A percentile compares a stretch with the other conserved stretches of the same genome.
These are phyloP conservation scores for Laspeyria flexula DNA, from an alignment of 2,888 invertebrate species.

Conservation along the genomic window DNA sequence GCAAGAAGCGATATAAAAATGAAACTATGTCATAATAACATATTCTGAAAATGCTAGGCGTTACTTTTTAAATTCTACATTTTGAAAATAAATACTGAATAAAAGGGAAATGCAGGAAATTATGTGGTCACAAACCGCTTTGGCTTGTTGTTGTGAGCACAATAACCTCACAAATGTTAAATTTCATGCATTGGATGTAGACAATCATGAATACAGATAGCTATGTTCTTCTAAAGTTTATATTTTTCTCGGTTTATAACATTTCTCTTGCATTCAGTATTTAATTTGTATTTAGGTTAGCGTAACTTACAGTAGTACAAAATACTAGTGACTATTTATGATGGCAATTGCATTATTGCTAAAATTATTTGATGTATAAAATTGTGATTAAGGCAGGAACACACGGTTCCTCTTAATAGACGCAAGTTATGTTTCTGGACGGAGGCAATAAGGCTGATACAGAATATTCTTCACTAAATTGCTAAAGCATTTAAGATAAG, in stretches of 20 bases:
- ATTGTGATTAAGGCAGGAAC: constrained; percentile 13
- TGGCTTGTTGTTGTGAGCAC: too few species aligned
- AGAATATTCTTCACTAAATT: constrained; percentile 37
- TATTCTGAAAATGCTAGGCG: constrained; percentile 19
- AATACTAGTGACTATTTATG: constrained; percentile 75
- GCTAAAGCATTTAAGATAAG: constrained; percentile 39
- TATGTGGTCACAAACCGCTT: too few species aligned
- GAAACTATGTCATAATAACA: constrained; percentile 13
- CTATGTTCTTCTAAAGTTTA: too few species aligned
- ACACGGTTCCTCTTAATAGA: constrained; percentile 3
- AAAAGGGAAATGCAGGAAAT: too few species aligned
- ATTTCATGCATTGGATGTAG: too few species aligned
- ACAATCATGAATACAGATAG: too few species aligned
- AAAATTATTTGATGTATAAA: constrained; percentile 32
- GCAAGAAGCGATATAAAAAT: constrained; percentile 34
- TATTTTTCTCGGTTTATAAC: too few species aligned
- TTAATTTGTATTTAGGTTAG: constrained; percentile 43
- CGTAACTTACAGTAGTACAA: constrained; percentile 64
- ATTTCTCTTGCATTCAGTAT: too few species aligned
- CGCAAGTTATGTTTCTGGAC: constrained; percentile 54
- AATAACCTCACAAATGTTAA: too few species aligned
- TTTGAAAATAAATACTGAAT: too few species aligned
- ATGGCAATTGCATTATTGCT: constrained; percentile 67
- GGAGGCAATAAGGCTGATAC: constrained; percentile 73
- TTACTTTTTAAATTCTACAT: constrained; percentile 30